phyloP scores from a whole-genome alignment of 2,797 vertebrate species.

The Gorsachius magnificus region DNA sequence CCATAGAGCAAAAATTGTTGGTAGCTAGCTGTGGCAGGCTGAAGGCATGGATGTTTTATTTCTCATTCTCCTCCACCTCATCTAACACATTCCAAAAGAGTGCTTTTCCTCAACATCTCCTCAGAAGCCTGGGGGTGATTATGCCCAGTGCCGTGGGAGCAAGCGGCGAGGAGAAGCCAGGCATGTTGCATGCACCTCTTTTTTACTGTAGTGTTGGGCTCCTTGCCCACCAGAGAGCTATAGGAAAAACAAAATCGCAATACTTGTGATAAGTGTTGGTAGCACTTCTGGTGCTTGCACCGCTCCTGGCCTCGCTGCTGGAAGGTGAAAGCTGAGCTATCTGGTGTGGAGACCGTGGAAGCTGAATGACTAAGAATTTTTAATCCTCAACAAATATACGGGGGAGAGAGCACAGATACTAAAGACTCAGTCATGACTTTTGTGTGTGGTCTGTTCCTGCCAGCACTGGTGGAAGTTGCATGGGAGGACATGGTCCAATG shows the following conservation, averaged over 20 bases:
- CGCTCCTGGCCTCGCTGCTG: neutral
- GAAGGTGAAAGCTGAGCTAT: neutral
- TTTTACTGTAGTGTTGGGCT: neutral
- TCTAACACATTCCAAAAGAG: neutral
- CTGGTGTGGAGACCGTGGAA: neutral
- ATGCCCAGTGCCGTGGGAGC: neutral
- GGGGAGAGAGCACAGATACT: neutral
- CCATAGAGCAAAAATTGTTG: neutral
- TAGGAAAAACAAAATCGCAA: neutral
- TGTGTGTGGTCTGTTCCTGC: neutral
- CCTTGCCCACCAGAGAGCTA: neutral
- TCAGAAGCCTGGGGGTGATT: neutral
- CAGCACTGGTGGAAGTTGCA: neutral
- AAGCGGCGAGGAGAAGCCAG: neutral
- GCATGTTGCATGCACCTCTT: rapidly evolving
- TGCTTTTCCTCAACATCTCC: neutral
- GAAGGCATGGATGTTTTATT: neutral
- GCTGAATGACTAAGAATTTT: neutral
- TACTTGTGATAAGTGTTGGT: neutral
- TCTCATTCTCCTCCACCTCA: neutral
- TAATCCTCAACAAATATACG: neutral
- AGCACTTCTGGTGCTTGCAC: neutral
- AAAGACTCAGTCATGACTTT: neutral
- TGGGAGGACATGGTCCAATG: neutral
- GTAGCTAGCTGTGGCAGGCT: neutral